These are phyloP conservation scores for Adrianichthys oophorus DNA, from an alignment of 2,797 vertebrate genomes.

Conservation along the genomic window DNA sequence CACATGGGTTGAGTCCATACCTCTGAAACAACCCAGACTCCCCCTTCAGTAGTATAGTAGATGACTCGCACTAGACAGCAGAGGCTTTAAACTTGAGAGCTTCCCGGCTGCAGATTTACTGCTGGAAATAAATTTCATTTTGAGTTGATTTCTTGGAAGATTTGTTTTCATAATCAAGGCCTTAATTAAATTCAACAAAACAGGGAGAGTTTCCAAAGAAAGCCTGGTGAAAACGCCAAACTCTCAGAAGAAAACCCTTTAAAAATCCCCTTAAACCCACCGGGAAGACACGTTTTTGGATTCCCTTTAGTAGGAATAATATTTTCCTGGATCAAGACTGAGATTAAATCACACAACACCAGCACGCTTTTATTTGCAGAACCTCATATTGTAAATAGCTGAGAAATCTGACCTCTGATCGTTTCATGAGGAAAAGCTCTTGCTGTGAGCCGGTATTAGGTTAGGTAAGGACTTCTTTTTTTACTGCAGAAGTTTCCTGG, in stretches of 20 bases:
- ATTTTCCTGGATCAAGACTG: constrained; percentile 58
- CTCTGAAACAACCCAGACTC: constrained; percentile 36
- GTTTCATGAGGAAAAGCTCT: constrained; percentile 21
- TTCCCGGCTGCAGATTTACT: constrained; percentile 13
- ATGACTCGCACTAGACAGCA: constrained; percentile 27
- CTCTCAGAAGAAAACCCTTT: constrained; percentile 45
- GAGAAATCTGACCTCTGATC: constrained; percentile 35
- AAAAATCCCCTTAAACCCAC: constrained; percentile 42
- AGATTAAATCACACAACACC: constrained; percentile 47
- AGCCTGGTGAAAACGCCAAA: no score
- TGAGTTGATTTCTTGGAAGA: constrained; percentile 16
- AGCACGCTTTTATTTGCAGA: constrained; percentile 43
- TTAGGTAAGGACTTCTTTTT: constrained; percentile 15
- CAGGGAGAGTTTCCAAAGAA: background rate
- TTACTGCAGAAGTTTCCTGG: constrained; percentile 11
- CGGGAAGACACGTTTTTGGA: constrained; percentile 52
- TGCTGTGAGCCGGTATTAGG: constrained; percentile 17
- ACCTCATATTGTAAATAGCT: constrained; percentile 44
- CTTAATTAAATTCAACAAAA: constrained; percentile 26
- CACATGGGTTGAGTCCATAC: constrained; percentile 35
- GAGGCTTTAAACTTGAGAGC: constrained; percentile 14
- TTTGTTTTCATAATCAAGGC: constrained; percentile 4
- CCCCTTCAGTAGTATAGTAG: constrained; percentile 44
- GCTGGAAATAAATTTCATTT: constrained; percentile 16
- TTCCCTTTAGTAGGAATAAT: constrained; percentile 49